Conservation (phyloP, 2,797 vertebrate species). For the Microctenopoma steveboyesi region DNA sequence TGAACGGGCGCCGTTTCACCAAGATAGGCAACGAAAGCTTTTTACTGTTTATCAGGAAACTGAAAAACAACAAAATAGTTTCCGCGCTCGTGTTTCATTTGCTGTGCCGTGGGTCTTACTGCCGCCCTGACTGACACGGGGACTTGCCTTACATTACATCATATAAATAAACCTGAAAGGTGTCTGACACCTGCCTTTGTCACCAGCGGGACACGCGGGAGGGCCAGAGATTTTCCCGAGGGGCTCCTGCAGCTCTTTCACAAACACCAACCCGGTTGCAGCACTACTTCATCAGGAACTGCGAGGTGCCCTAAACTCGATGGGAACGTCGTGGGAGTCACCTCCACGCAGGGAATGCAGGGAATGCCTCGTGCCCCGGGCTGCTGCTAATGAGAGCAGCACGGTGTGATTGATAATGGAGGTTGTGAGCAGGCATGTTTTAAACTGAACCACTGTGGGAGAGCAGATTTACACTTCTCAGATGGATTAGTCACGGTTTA, state of each 20-base stretch:
- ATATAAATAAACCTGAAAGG: conserved; percentile 47
- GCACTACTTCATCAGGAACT: conserved; percentile 50
- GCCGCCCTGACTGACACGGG: conserved; percentile 25
- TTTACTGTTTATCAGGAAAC: conserved; percentile 40
- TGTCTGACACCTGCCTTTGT: conserved; percentile 42
- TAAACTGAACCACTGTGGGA: too few species aligned
- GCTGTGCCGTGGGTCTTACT: conserved; percentile 21
- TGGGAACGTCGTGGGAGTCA: not conserved
- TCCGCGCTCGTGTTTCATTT: conserved; percentile 21
- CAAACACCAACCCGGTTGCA: conserved; percentile 38
- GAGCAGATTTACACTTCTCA: too few species aligned
- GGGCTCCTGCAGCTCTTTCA: conserved; percentile 13
- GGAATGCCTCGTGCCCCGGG: conserved; percentile 11
- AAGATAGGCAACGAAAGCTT: conserved; percentile 45
- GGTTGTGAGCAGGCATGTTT: too few species aligned
- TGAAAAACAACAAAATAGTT: conserved; percentile 14
- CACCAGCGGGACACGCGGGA: conserved; percentile 38
- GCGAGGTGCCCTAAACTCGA: conserved; percentile 19
- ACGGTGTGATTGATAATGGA: conserved; percentile 21
- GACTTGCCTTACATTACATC: conserved; percentile 62
- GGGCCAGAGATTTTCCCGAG: conserved; percentile 24
- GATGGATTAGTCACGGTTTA: too few species aligned
- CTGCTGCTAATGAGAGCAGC: conserved; percentile 42
- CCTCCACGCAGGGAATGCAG: not conserved
- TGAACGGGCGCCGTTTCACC: conserved; percentile 38